phyloP scores from a whole-genome alignment of 2,888 invertebrate species.

The Napeogenes sylphis region DNA sequence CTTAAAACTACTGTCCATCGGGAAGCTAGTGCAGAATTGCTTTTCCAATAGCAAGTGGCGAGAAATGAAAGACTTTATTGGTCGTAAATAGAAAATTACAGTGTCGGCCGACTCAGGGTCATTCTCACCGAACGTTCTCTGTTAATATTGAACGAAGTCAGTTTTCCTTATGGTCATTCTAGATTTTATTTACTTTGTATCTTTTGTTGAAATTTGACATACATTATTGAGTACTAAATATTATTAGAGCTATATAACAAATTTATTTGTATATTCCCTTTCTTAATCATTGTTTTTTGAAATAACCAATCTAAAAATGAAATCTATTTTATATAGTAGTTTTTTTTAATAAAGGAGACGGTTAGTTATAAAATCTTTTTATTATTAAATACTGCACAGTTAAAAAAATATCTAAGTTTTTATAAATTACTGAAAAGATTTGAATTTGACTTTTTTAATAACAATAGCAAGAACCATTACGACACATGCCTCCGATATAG shows the following conservation, averaged over 20 bases:
- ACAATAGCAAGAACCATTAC: constrained; percentile 2
- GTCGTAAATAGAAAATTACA: constrained; percentile 65
- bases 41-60: constrained; percentile 61
- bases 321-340: not conserved
- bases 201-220: not conserved
- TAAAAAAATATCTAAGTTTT: not conserved
- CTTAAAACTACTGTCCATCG: constrained; percentile 21
- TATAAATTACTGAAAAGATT: too few species aligned
- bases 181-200: constrained; percentile 8
- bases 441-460: not conserved
- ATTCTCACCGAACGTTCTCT: constrained; percentile 48
- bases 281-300: too few species aligned
- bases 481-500: constrained; percentile 11
- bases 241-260: too few species aligned
- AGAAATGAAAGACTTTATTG: constrained; percentile 64
- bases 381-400: not conserved
- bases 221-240: not conserved
- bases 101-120: constrained; percentile 45
- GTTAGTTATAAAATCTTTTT: not conserved
- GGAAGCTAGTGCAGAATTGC: constrained; percentile 29
- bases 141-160: constrained; percentile 40
- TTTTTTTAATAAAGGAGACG: too few species aligned
- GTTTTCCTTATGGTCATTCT: constrained; percentile 19
- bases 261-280: too few species aligned
- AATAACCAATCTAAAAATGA: too few species aligned